Percentiles rank a stretch among this genome's conserved stretches.
phyloP scores from a whole-genome alignment of 92 coral and sea anemone species.

The Parazoanthus atlanticus region DNA sequence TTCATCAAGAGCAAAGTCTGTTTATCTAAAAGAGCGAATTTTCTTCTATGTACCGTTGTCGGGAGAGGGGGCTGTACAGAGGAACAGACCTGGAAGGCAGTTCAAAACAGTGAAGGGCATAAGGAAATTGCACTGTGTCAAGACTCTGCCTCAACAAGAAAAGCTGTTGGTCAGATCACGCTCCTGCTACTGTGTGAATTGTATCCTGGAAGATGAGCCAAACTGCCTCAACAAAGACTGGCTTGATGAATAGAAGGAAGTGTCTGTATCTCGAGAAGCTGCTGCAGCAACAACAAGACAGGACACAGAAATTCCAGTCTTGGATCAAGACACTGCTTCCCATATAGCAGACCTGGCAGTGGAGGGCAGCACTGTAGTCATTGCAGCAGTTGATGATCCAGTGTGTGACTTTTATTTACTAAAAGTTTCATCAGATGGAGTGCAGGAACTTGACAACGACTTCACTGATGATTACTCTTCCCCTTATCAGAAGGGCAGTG shows the following conservation, averaged over 20 bases:
- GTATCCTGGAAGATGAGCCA: not conserved
- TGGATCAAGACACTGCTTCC: not conserved
- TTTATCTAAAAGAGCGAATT: not conserved
- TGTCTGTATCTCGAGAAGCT: too few relatives aligned
- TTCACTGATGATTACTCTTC: slow-evolving; percentile 53
- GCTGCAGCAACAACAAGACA: too few relatives aligned
- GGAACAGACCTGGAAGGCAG: too few relatives aligned
- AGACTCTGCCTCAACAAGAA: not conserved
- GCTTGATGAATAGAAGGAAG: too few relatives aligned
- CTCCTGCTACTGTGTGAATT: not conserved
- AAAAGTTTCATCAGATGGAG: slow-evolving; percentile 51
- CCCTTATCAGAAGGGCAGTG: not conserved
- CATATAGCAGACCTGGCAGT: too few relatives aligned
- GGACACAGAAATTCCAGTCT: too few relatives aligned
- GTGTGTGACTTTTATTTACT: slow-evolving; percentile 56
- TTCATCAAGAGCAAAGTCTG: not conserved
- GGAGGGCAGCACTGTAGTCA: slow-evolving; percentile 52
- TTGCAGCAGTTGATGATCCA: slow-evolving; percentile 52
- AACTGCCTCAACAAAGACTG: not conserved
- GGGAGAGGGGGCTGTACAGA: not conserved
- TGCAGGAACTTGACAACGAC: slow-evolving; percentile 51
- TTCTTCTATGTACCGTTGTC: not conserved
- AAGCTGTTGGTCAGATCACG: not conserved
- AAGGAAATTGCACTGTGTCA: not conserved
- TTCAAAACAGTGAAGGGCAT: not conserved